Base-by-base conservation (phyloP, 2,797 vertebrate species). In the Parotocinclus haroldoi region DNA sequence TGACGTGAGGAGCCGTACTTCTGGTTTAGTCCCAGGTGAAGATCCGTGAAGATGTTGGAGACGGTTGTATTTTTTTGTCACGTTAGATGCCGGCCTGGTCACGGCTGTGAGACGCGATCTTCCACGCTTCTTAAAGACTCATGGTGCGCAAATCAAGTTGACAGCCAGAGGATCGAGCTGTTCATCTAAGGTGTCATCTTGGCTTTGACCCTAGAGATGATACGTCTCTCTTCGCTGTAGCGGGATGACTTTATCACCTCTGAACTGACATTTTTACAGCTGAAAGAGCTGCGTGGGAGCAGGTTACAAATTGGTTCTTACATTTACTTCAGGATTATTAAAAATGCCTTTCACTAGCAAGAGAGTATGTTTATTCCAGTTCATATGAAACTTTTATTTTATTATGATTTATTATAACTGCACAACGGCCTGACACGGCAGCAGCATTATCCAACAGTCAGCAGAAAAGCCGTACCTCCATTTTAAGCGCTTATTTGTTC, bases 21-120 rank as follows among this genome's bases (percentile, higher is more conserved):
- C 68, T 67, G 59, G 76, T 84, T 86, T 70, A 80, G 46, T 57
- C 76, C 27, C 39, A 79, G 85, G 80, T 87, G 85, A 81, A 39
- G 53, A 79, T 78, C 74, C 80, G 69, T 74, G 63, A 69, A 58
- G 63, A 59, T 75, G 68, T 78, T 80, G 66, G 40, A 46, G 7
- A 57, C 46, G 36, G 60, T 46, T 74, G 65, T 58, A 65, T 53
- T 49, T 63, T 63, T 62, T 63, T 46, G 67, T 50, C 54, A 60
- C 72, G 68, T 49, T 48, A 10, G 56, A 64, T 73, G 54, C 73
- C 71, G 68, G 57, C 52, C 18, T 54, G 68, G 71, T 74, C 69
- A 70, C 46, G 64, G 74, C 55, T 74, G 52, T 63, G 58, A 58
- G 13, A 37, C 56, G 40, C 45, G 49, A 38, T 66, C 37, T 49